Conservation (phyloP, 2,113 vertebrate genomes). For the Serinus canaria region DNA sequence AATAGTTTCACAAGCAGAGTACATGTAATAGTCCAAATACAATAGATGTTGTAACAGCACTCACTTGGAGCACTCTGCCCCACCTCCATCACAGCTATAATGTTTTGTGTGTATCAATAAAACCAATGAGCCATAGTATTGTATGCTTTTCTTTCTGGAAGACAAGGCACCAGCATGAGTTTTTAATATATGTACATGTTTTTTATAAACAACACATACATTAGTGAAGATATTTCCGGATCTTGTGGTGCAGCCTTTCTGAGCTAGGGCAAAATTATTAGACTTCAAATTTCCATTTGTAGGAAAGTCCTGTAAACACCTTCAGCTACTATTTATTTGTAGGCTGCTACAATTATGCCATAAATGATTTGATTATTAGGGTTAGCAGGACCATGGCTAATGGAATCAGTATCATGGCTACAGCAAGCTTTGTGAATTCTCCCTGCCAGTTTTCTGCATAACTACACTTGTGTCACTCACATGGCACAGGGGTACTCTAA, state of each 20-base stretch:
- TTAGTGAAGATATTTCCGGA: neutral
- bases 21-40: neutral
- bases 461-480: conserved; percentile 72
- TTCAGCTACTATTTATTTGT: conserved; percentile 40
- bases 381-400: conserved; percentile 75
- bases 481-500: conserved; percentile 60
- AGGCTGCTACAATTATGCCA: conserved; percentile 52
- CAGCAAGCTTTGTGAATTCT: conserved; percentile 70
- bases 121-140: neutral
- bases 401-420: conserved; percentile 66
- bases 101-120: neutral
- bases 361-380: conserved; percentile 71
- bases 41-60: neutral
- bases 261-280: neutral
- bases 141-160: neutral
- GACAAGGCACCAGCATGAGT: neutral
- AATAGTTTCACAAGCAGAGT: neutral
- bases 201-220: neutral
- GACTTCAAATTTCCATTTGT: neutral
- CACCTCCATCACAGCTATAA: neutral
- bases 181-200: neutral
- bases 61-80: neutral
- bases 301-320: neutral
- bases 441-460: conserved; percentile 69
- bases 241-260: neutral